Conservation (phyloP, 2,797 vertebrate genomes). For the Sebastes diaconus region DNA sequence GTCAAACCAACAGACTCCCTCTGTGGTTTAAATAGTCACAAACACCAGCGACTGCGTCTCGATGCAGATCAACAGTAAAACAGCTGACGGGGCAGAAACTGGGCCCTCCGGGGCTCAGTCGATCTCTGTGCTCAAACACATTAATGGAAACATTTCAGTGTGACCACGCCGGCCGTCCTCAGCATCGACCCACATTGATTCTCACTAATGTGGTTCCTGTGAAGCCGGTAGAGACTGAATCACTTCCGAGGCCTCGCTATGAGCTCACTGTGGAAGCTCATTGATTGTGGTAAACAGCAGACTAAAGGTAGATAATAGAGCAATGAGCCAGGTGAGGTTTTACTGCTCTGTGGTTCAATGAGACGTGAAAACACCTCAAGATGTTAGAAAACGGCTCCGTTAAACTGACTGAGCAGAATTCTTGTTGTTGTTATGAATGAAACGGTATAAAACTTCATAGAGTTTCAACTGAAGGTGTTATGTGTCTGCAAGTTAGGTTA, state of each 20-base stretch:
- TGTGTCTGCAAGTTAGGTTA: no score
- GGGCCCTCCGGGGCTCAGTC: neutral
- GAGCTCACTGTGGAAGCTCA: conserved; percentile 7
- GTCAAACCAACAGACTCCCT: neutral
- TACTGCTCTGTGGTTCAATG: neutral
- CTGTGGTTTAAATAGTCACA: neutral
- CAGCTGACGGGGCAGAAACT: conserved; percentile 23
- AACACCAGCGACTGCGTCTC: neutral
- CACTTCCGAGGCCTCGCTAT: neutral
- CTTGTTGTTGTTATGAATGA: neutral
- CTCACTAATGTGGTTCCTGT: conserved; percentile 38
- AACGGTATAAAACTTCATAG: neutral
- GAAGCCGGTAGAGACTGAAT: neutral
- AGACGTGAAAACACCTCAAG: conserved; percentile 29
- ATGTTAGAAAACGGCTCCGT: neutral
- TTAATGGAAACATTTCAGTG: conserved; percentile 26
- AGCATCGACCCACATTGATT: conserved; percentile 15
- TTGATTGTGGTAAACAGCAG: conserved; percentile 27
- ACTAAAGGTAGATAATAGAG: conserved; percentile 27
- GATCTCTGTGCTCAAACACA: conserved; percentile 17
- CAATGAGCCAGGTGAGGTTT: conserved; percentile 15
- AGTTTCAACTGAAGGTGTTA: neutral
- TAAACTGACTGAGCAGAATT: neutral
- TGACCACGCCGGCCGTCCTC: neutral
- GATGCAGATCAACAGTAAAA: neutral